Percentiles rank a stretch among this genome's conserved stretches.
Conservation (phyloP, 2,797 vertebrate genomes). For the Tangara arthus region DNA sequence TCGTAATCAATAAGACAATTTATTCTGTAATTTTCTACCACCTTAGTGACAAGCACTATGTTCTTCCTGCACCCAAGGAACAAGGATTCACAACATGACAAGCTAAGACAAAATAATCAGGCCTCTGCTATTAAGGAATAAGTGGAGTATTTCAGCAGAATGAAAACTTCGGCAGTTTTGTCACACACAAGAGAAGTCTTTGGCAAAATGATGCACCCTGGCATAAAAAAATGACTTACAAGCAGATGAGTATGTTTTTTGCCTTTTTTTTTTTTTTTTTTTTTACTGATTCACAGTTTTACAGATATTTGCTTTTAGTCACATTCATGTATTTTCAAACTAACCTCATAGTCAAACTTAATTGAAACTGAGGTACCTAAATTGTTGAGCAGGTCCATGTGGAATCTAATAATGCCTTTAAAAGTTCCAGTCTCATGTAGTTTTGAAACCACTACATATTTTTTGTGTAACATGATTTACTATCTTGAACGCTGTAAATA, state of each 20-base stretch:
- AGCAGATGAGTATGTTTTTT: neutral
- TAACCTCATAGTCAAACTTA: neutral
- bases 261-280: neutral
- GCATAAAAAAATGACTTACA: neutral
- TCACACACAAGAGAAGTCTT: neutral
- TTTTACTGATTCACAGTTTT: neutral
- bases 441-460: neutral
- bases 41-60: neutral
- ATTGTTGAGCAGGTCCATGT: fast-evolving
- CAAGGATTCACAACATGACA: neutral
- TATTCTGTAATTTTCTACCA: neutral
- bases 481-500: neutral
- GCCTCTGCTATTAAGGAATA: neutral
- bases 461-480: neutral
- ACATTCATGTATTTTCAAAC: neutral
- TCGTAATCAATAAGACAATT: neutral
- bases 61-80: neutral
- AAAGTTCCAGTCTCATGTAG: neutral
- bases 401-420: neutral
- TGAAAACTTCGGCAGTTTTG: neutral
- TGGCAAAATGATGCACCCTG: neutral
- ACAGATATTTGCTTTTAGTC: neutral
- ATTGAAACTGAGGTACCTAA: neutral
- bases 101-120: neutral
- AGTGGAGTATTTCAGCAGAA: neutral